Evolutionary conservation across 53 echinoderm and acorn worm species (phyloP).

Genomic region (Pentamera pediparva): DNA sequence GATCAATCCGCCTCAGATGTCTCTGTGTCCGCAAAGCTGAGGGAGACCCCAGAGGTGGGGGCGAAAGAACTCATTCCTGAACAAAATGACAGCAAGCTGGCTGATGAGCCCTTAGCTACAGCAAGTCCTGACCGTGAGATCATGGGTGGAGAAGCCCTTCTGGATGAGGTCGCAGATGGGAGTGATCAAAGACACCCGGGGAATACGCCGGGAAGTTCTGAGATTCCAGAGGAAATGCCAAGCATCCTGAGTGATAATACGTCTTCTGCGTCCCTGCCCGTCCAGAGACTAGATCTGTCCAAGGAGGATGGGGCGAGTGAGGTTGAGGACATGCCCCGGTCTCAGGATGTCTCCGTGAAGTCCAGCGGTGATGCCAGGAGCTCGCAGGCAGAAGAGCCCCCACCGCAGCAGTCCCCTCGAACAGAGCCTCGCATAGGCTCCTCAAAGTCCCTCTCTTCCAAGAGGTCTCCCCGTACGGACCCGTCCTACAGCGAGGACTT

Average conservation of each 20-base stretch:
- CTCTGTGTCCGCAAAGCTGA: too few species aligned
- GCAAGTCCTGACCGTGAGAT: too few species aligned
- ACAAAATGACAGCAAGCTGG: too few species aligned
- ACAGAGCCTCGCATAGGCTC: slow-evolving; percentile 48
- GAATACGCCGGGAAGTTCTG: slow-evolving; percentile 45
- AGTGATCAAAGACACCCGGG: slow-evolving; percentile 28
- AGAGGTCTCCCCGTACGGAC: slow-evolving; percentile 47
- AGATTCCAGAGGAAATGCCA: slow-evolving; percentile 68
- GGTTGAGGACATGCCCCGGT: slow-evolving; percentile 17
- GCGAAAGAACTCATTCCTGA: too few species aligned
- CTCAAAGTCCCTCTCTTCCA: slow-evolving; percentile 39
- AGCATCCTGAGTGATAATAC: slow-evolving; percentile 60
- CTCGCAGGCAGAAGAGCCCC: background rate
- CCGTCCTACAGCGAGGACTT: slow-evolving; percentile 80
- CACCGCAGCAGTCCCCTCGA: slow-evolving; percentile 11
- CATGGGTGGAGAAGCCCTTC: too few species aligned
- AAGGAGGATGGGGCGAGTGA: slow-evolving; percentile 2
- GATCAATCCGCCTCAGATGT: too few species aligned
- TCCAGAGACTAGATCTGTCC: slow-evolving; percentile 2
- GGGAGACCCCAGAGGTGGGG: too few species aligned
- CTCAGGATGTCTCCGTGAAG: slow-evolving; percentile 1
- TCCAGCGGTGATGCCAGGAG: slow-evolving; percentile 4
- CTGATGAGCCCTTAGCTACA: too few species aligned
- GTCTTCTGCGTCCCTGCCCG: slow-evolving; percentile 46
- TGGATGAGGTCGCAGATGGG: background rate